Evolutionary conservation across 1,140 invertebrate species (phyloP), one percentile per base, ranked within the genome.

Genomic region (Phymorhynchus buccinoides): DNA sequence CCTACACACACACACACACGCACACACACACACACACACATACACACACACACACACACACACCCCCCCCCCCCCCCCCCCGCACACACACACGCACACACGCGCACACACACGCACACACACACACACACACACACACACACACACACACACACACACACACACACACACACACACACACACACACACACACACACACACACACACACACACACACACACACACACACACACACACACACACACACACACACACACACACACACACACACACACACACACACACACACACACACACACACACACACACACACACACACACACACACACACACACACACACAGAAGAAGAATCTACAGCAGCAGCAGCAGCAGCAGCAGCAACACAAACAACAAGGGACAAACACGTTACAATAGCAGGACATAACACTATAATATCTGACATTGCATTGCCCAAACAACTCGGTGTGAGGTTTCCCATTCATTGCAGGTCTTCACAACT

Each of bases 1-100:
- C n/a, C n/a, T n/a, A n/a, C n/a, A n/a, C n/a, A n/a, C n/a, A n/a
- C n/a, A n/a, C 71, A 75, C 9, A 75, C 71, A 75, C 30, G 39
- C 71, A 75, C 30, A 75, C 71, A 75, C 30, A 75, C 71, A 75
- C 30, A 75, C 71, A 75, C 22, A 75, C 71, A 75, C 30, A 75
- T 37, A 75, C 22, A 41, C n/a, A n/a, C n/a, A n/a, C n/a, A n/a
- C n/a, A n/a, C n/a, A n/a, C n/a, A n/a, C n/a, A n/a, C n/a, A n/a
- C n/a, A n/a, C n/a, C n/a, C n/a, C n/a, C n/a, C n/a, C n/a, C n/a
- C n/a, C n/a, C n/a, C n/a, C n/a, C n/a, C n/a, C n/a, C n/a, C n/a
- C n/a, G n/a, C n/a, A n/a, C n/a, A n/a, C n/a, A n/a, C n/a, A n/a
- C n/a, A n/a, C 62, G 27, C 62, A 66, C 27, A n/a, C 62, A 66